These are phyloP conservation scores for Champsocephalus esox DNA, from an alignment of 2,797 vertebrate species.

Conservation along the genomic window DNA sequence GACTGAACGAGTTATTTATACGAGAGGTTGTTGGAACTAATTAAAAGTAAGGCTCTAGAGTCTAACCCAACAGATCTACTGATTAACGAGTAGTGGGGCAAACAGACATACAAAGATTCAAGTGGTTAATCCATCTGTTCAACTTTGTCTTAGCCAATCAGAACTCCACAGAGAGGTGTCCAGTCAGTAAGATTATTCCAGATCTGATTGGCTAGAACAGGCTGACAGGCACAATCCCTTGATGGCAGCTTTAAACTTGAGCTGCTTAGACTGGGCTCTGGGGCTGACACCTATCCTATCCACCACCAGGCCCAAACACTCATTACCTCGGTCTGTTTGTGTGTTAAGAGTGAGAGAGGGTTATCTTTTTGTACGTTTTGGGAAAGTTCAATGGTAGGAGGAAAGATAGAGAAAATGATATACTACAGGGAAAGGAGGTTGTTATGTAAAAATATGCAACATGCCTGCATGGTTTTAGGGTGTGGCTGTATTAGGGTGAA, in stretches of 20 bases:
- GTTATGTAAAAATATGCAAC: conserved; percentile 3
- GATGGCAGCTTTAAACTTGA: conserved; percentile 44
- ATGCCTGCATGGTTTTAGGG: conserved; percentile 2
- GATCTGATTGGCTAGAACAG: conserved; percentile 53
- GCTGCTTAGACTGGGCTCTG: conserved; percentile 46
- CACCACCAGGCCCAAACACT: conserved; percentile 40
- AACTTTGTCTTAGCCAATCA: conserved; percentile 39
- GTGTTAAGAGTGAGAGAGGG: not conserved
- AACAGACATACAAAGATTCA: conserved; percentile 16
- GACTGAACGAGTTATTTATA: conserved; percentile 12
- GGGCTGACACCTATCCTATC: conserved; percentile 42
- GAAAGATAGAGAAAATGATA: not conserved
- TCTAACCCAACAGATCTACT: not conserved
- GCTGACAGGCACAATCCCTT: conserved; percentile 46
- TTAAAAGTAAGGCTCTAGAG: not conserved
- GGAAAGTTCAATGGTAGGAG: conserved; percentile 6
- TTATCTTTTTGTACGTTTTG: not conserved
- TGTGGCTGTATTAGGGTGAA: not conserved
- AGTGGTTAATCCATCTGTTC: conserved; percentile 30
- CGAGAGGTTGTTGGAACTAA: conserved; percentile 1
- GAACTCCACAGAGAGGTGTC: conserved; percentile 16
- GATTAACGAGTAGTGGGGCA: conserved; percentile 6
- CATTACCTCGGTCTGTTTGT: conserved; percentile 38
- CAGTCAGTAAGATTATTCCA: conserved; percentile 28
- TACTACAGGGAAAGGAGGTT: not conserved